Conservation (phyloP, 2,113 vertebrate species). For the Sterna hirundo region DNA sequence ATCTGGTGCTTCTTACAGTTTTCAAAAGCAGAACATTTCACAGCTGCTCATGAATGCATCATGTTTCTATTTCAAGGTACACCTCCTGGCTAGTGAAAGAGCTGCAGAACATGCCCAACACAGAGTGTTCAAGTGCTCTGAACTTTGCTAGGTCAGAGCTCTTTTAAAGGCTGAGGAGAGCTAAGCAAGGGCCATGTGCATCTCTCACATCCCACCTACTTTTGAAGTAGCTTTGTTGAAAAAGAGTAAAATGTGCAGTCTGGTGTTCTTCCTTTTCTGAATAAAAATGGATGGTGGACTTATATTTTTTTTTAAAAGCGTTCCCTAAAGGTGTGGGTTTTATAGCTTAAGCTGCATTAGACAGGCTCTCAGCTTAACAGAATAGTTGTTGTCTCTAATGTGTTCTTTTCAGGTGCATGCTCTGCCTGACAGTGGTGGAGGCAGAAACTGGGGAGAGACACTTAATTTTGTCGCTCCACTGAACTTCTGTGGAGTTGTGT, state of each 20-base stretch:
- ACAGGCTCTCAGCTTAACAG: not conserved
- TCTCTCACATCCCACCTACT: not conserved
- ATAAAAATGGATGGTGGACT: not conserved
- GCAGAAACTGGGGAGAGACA: not conserved
- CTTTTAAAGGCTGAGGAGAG: not conserved
- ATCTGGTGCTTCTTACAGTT: not conserved
- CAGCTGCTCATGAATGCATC: not conserved
- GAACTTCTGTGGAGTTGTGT: not conserved
- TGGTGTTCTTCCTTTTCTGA: not conserved
- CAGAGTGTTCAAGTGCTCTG: not conserved
- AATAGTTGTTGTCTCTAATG: not conserved
- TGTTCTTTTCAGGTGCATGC: not conserved
- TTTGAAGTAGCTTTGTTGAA: not conserved
- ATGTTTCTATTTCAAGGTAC: conserved; percentile 1
- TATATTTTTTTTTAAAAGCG: not conserved
- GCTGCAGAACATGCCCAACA: not conserved
- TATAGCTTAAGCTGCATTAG: not conserved
- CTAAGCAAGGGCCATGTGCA: not conserved
- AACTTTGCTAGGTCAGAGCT: not conserved
- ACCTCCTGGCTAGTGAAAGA: conserved; percentile 3
- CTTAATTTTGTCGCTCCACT: not conserved
- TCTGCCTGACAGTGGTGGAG: not conserved
- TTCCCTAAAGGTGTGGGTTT: not conserved
- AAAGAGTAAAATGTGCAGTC: not conserved
- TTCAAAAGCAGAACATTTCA: not conserved